phyloP scores from a whole-genome alignment of 2,113 vertebrate species.

The Capreolus pygargus region DNA sequence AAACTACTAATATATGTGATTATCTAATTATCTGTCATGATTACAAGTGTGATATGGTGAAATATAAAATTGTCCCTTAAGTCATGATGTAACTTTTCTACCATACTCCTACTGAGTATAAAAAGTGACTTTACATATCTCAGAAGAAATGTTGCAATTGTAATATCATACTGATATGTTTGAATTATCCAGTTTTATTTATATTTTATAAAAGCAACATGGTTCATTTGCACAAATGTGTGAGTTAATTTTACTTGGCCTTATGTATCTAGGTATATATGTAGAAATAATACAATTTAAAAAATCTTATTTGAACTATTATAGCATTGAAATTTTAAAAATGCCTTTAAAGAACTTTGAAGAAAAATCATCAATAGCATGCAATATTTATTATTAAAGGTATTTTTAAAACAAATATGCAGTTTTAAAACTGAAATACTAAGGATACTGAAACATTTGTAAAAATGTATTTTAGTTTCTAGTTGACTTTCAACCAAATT shows the following conservation, averaged over 20 bases:
- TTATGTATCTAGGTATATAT: not conserved
- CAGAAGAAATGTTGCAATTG: not conserved
- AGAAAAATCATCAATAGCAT: not conserved
- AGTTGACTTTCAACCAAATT: constrained; percentile 34
- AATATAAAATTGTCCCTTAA: not conserved
- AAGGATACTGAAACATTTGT: not conserved
- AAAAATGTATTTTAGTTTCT: constrained; percentile 15
- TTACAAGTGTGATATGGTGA: not conserved
- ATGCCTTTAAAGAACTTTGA: not conserved
- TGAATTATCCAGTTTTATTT: not conserved
- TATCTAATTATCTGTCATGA: not conserved
- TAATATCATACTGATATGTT: not conserved
- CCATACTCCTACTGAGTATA: not conserved
- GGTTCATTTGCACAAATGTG: not conserved
- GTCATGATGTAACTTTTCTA: not conserved
- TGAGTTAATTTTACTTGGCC: not conserved
- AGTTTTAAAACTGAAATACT: constrained; percentile 25
- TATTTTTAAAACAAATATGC: not conserved
- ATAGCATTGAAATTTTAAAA: not conserved
- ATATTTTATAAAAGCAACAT: not conserved
- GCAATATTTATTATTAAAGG: not conserved
- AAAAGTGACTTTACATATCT: not conserved
- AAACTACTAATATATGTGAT: not conserved
- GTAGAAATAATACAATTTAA: not conserved
- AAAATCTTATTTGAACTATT: not conserved